Base-by-base conservation (phyloP, 35 echinoderm and acorn worm genomes). In the Antedon bifida region DNA sequence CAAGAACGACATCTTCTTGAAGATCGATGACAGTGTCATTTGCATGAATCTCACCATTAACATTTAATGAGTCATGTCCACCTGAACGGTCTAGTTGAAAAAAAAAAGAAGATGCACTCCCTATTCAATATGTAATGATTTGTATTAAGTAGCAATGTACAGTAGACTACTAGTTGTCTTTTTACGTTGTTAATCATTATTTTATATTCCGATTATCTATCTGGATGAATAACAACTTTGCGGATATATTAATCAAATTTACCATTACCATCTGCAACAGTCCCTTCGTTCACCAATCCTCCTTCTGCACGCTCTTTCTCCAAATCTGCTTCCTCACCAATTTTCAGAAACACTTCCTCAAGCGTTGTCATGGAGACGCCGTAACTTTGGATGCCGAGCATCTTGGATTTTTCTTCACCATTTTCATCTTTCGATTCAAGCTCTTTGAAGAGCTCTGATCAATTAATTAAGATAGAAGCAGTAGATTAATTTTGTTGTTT, bases 321-420 rank as follows among this genome's bases (percentile, higher is more conserved):
- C 36, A 74, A 14, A 13, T 80, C 82, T 77, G 46, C 82, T 26
- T 92, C 86, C 31, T 92, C 90, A 19, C 82, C 86, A 32, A 92
- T 64, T 74, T 92, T 92, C 32, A 92, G 73, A 46, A 92, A 92
- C 32, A 92, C 90, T 82, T 92, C 90, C 39, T 92, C 90, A 12
- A 92, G 39, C 0, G 90, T 88, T 77, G 90, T 92, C 90, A 92
- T 92, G 82, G 90, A 92, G 64, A 92, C 86, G 0, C 90, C 90
- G 32, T 88, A 88, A 31, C 75, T 85, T 74, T 92, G 90, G 16
- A 92, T 85, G 5, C 90, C 90, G 9, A 88, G 7, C 10, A 77
- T 2, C 73, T 80, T 23, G 19, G 82, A 64, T 64, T 11, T 26
- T 23, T 64, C 51, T 9, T n/a, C 78, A 73, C 56, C 78, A 33